Evolutionary conservation across 2,888 invertebrate genomes (phyloP).

Genomic region (Orthonevra nobilis): DNA sequence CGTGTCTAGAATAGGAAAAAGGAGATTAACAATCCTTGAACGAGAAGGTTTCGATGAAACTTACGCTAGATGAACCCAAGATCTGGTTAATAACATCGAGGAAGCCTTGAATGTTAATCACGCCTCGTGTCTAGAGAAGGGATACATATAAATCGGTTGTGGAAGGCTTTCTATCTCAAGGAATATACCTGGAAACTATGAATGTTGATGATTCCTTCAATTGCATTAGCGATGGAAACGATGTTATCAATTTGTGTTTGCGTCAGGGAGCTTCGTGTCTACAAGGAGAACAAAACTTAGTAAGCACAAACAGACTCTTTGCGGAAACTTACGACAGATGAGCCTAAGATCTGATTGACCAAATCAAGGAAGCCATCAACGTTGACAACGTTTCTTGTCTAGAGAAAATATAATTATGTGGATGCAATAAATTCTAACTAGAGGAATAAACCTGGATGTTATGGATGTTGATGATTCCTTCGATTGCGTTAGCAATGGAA

Average conservation of each 20-base stretch:
- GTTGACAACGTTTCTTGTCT: constrained; percentile 2
- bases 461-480: constrained; percentile 34
- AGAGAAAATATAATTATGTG: neutral
- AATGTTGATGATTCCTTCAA: too few species aligned
- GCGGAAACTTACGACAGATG: neutral
- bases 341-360: neutral
- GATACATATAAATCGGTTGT: too few species aligned
- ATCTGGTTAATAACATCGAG: neutral
- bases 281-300: too few species aligned
- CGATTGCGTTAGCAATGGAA: neutral
- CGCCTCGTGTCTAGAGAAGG: neutral
- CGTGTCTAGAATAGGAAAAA: neutral
- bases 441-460: neutral
- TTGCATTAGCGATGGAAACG: too few species aligned
- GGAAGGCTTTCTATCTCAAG: too few species aligned
- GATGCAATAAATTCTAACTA: neutral
- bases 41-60: neutral
- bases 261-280: too few species aligned
- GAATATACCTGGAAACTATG: too few species aligned
- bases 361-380: constrained; percentile 6
- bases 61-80: neutral
- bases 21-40: too few species aligned
- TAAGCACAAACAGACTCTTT: too few species aligned
- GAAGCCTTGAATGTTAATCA: constrained; percentile 5
- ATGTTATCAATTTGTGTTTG: too few species aligned